Base-by-base conservation (phyloP, 2,888 invertebrate genomes). In the Nasonovia ribisnigri region DNA sequence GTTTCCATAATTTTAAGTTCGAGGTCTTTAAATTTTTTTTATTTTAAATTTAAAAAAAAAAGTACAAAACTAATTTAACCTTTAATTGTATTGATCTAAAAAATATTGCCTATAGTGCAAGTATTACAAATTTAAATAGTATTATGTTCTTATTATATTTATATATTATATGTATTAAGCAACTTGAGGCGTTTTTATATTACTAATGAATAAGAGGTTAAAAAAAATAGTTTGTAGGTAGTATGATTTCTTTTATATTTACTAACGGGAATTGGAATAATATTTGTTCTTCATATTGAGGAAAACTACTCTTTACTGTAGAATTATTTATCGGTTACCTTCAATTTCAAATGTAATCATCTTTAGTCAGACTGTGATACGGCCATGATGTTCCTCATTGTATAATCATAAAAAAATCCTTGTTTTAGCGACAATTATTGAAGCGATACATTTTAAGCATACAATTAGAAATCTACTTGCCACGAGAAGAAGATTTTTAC, bases 331-430 rank as follows among this genome's bases (percentile, higher is more conserved):
- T 88, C 42, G 11, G 36, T 86, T 77, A 88, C 92, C 92, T 92
- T 88, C 92, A 51, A 92, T 88, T 92, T 88, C 92, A 51, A 92
- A 51, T 16, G 42, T 51, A 51, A 88, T 77, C 60, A 13, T 46
- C 43, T 57, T n/a, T 10, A 88, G 89, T 54, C 88, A 51, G 48
- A n/a, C 88, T 77, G 43, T 24, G 67, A 43, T 90, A 88, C 57
- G 84, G 46, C 89, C 89, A 90, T 90, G 93, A 90, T 84, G 93
- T 89, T 89, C 89, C 92, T 88, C 46, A 60, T 93, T 93, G 93
- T 93, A 60, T 93, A 93, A 93, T 90, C 89, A 54, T 46, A 60
- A 42, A 90, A 90, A 84, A 84, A 84, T 89, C 88, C 92, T 90
- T 57, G 93, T 93, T 93, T 57, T 57, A 84, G 29, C 16, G 57